phyloP scores from a whole-genome alignment of 2,113 vertebrate genomes.

The Ramphastos sulfuratus region DNA sequence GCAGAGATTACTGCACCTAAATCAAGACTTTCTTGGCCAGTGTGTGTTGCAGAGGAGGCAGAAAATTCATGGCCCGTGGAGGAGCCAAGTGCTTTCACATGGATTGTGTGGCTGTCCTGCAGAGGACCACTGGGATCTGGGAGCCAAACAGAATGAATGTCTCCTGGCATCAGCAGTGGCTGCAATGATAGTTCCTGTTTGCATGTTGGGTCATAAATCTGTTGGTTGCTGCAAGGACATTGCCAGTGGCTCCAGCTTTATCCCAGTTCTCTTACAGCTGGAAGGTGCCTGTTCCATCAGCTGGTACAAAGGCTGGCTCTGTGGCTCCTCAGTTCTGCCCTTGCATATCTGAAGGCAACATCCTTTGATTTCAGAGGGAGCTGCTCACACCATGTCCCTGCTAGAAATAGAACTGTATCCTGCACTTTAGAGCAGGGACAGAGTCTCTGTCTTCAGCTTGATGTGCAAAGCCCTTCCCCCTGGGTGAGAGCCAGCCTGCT shows the following conservation, averaged over 20 bases:
- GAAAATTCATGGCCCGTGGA: conserved; percentile 12
- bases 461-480: background rate
- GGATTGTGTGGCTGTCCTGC: background rate
- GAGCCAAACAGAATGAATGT: background rate
- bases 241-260: conserved; percentile 31
- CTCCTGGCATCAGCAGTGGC: background rate
- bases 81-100: background rate
- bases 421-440: background rate
- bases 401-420: background rate
- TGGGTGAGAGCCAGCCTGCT: background rate
- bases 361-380: background rate
- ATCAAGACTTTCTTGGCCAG: background rate
- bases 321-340: background rate
- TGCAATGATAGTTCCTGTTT: conserved; percentile 3
- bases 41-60: background rate
- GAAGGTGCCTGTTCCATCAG: conserved; percentile 4
- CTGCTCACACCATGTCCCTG: background rate
- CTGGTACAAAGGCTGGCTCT: background rate
- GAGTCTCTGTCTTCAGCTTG: conserved; percentile 1
- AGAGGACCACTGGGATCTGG: background rate
- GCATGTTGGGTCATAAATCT: conserved; percentile 23
- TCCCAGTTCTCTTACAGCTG: background rate
- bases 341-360: conserved; percentile 22
- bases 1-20: conserved; percentile 22
- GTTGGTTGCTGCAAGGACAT: background rate